These are phyloP conservation scores for Cinclus mexicanus DNA, from an alignment of 2,113 vertebrate species.

Conservation along the genomic window DNA sequence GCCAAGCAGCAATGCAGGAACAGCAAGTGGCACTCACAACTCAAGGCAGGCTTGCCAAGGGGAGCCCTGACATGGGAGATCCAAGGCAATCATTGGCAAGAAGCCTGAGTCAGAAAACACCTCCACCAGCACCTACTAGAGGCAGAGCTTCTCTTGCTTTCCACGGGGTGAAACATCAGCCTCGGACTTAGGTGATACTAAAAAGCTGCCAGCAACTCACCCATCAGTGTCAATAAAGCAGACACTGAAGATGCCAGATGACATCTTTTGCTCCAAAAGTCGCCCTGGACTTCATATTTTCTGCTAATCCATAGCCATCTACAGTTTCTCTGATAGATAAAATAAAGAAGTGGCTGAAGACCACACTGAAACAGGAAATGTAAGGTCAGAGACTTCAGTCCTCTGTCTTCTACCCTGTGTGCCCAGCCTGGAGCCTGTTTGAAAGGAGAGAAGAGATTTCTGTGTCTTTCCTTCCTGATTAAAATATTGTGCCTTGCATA, in stretches of 20 bases:
- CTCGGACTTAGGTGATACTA: background rate
- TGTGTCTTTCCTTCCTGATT: background rate
- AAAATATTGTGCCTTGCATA: background rate
- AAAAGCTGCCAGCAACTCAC: background rate
- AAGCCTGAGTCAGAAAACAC: background rate
- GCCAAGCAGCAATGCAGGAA: background rate
- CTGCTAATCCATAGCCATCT: background rate
- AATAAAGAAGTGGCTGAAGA: background rate
- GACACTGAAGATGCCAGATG: background rate
- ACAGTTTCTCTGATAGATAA: background rate
- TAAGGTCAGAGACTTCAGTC: background rate
- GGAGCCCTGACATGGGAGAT: background rate
- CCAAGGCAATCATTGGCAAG: background rate
- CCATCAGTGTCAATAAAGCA: background rate
- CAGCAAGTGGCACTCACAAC: background rate
- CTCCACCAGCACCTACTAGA: fast-evolving
- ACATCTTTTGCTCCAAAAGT: background rate
- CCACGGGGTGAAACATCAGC: background rate
- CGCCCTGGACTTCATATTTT: background rate
- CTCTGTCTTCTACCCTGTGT: background rate
- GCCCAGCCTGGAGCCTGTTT: background rate
- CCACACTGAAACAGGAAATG: background rate
- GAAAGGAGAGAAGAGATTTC: background rate
- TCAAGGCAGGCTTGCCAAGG: background rate
- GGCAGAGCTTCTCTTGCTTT: background rate